Evolutionary conservation across 2,113 vertebrate genomes (phyloP), one percentile per base, ranked within the genome.

Genomic region (Onychostoma macrolepis): DNA sequence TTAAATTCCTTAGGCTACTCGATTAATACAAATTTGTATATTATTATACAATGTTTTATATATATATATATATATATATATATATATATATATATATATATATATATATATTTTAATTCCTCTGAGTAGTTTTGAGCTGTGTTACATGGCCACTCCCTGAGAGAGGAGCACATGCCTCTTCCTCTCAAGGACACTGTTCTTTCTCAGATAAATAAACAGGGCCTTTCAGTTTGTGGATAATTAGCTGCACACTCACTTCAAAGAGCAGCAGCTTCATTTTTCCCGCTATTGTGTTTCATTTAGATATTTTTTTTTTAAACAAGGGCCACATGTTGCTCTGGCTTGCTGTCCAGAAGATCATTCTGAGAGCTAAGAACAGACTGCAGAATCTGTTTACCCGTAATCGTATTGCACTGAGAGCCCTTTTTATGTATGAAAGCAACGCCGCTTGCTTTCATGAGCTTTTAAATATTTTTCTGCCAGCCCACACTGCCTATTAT

Each of bases 191-290:
- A 79, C 58, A 45, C 6, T 4, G 28, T 48, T 81, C 61, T 81
- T 76, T 80, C 75, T 84, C 90, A 85, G 85, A 87, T 85, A 91
- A 89, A 93, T 92, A 91, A 92, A 89, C 89, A 87, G 83, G 85
- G 83, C 81, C 74, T 86, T 91, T 84, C 75, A 86, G n/a, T 83
- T 93, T 92, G 93, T 91, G 92, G 89, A 87, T 92, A 93, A 94
- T 94, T 92, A 93, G 91, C 90, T 81, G 85, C 87, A 88, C 91
- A 78, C 0, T 8, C 89, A 92, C 93, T 93, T 95, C 94, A 95
- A 95, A 95, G 91, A 89, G 74, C 67, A 3, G 87, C 90, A 90
- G 67, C 91, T 92, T 91, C 91, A 92, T 91, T 86, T 86, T 88
- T 92, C 92, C 89, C 89, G 86, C 90, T 93, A 90, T 90, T 93